A percentile compares a stretch with the other conserved stretches of the same genome.
These are phyloP conservation scores for Muscicapa striata DNA, from an alignment of 2,797 vertebrate genomes.

Conservation along the genomic window DNA sequence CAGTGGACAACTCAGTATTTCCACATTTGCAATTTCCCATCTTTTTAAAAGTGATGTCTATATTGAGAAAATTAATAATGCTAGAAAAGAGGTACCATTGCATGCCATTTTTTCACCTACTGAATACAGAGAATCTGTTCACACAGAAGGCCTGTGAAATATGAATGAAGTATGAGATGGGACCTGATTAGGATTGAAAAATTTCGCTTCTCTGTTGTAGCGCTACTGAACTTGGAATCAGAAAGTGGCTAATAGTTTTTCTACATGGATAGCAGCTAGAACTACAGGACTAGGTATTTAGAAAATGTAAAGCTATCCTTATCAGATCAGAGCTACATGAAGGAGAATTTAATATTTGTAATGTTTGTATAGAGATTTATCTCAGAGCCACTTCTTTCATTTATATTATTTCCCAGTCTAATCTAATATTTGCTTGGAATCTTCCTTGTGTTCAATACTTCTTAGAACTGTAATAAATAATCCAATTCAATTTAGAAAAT, in stretches of 20 bases:
- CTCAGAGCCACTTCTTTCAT: constrained; percentile 67
- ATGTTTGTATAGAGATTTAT: constrained; percentile 80
- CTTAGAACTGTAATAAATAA: constrained; percentile 80
- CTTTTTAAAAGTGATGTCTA: neutral
- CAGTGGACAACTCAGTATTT: neutral
- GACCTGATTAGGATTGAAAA: neutral
- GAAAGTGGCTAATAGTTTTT: constrained; percentile 2
- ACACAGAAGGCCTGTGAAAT: neutral
- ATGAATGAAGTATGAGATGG: neutral
- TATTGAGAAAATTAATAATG: neutral
- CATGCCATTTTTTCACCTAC: neutral
- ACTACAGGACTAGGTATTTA: constrained; percentile 56
- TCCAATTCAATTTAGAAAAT: constrained; percentile 80
- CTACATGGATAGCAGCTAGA: constrained; percentile 21
- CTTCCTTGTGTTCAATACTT: constrained; percentile 75
- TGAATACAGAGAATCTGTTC: neutral
- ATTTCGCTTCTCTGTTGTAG: neutral
- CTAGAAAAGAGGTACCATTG: neutral
- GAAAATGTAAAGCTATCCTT: constrained; percentile 68
- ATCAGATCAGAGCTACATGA: constrained; percentile 68
- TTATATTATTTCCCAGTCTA: constrained; percentile 66
- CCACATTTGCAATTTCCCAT: neutral
- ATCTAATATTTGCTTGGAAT: constrained; percentile 78
- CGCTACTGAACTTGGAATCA: neutral
- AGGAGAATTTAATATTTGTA: constrained; percentile 79